A percentile compares a stretch with the other conserved stretches of the same genome.
Conservation (phyloP, 2,797 vertebrate species). For the Moxostoma hubbsi region DNA sequence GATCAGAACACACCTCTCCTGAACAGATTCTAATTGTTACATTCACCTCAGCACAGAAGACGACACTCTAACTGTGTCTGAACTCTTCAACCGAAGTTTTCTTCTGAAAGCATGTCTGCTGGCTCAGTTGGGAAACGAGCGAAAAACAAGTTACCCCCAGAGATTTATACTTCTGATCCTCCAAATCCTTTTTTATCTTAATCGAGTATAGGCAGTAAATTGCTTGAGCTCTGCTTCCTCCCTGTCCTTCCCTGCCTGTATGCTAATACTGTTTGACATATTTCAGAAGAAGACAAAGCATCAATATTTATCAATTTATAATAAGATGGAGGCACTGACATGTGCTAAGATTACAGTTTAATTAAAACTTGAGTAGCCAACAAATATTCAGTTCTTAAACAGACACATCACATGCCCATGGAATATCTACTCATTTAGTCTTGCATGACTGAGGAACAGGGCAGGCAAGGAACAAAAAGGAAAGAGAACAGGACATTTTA, state of each 20-base stretch:
- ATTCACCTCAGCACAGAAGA: background rate
- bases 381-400: constrained; percentile 67
- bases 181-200: constrained; percentile 46
- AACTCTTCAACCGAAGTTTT: constrained; percentile 20
- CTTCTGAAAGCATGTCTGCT: constrained; percentile 26
- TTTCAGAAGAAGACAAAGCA: constrained; percentile 63
- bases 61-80: constrained; percentile 11
- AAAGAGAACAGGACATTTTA: constrained; percentile 3
- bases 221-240: constrained; percentile 28
- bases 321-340: constrained; percentile 68
- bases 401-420: constrained; percentile 57
- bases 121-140: constrained; percentile 10
- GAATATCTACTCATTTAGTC: constrained; percentile 44
- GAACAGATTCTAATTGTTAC: background rate
- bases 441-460: constrained; percentile 17
- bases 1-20: background rate
- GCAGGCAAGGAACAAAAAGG: constrained; percentile 2
- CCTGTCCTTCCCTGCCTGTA: constrained; percentile 36
- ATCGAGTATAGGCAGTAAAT: constrained; percentile 42
- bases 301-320: constrained; percentile 70
- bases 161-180: constrained; percentile 47
- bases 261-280: constrained; percentile 54
- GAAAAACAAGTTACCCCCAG: constrained; percentile 42
- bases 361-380: constrained; percentile 73
- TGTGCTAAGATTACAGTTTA: constrained; percentile 67